phyloP scores from a whole-genome alignment of 2,113 vertebrate genomes.

The Plotosus lineatus region DNA sequence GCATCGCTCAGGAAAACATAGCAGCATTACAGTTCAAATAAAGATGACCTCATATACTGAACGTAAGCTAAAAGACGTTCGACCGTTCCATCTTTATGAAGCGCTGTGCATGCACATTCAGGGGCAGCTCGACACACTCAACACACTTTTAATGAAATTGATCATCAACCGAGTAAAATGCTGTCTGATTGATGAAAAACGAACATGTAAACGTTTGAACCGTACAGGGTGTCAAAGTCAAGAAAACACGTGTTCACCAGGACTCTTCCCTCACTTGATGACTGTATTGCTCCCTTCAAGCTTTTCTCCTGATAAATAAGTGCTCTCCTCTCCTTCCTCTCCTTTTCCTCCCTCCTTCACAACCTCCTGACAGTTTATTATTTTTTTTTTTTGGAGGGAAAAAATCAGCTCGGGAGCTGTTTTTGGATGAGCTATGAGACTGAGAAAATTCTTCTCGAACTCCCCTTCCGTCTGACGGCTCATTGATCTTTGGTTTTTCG shows the following conservation, averaged over 20 bases:
- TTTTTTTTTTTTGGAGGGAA: conserved; percentile 48
- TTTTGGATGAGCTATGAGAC: conserved; percentile 45
- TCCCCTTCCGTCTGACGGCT: conserved; percentile 42
- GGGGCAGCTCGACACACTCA: too few relatives aligned
- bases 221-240: conserved; percentile 15
- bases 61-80: too few relatives aligned
- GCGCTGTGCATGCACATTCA: too few relatives aligned
- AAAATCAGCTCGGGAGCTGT: conserved; percentile 28
- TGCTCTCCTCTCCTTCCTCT: background rate
- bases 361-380: conserved; percentile 49
- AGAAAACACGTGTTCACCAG: background rate
- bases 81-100: too few relatives aligned
- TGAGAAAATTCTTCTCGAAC: conserved; percentile 41
- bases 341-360: conserved; percentile 11
- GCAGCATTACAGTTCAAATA: too few relatives aligned
- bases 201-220: background rate
- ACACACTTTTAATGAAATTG: background rate
- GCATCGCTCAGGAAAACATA: too few relatives aligned
- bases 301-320: conserved; percentile 26
- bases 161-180: too few relatives aligned
- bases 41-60: too few relatives aligned
- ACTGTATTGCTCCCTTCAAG: conserved; percentile 23
- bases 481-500: conserved; percentile 62
- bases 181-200: too few relatives aligned
- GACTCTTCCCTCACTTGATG: conserved; percentile 18